A percentile compares a stretch with the other conserved stretches of the same genome.
These are phyloP conservation scores for Meleagris gallopavo DNA, from an alignment of 2,113 vertebrate genomes.

Conservation along the genomic window DNA sequence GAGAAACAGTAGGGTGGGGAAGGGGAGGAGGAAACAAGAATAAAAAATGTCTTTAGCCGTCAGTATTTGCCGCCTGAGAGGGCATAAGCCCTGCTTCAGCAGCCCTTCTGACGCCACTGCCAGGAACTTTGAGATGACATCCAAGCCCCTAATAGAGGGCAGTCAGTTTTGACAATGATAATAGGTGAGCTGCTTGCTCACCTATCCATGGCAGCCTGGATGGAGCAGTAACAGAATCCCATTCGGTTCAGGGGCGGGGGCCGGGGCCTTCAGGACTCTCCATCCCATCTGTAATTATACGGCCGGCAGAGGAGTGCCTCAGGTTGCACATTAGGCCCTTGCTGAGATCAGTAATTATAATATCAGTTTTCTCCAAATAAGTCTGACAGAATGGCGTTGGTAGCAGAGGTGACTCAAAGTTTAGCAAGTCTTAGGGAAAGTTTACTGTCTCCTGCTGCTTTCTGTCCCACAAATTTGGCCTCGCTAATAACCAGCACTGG, in stretches of 20 bases:
- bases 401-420: slow-evolving; percentile 83
- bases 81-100: slow-evolving; percentile 51
- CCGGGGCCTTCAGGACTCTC: slow-evolving; percentile 56
- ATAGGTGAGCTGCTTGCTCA: slow-evolving; percentile 71
- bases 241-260: slow-evolving; percentile 55
- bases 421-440: slow-evolving; percentile 80
- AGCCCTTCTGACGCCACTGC: slow-evolving; percentile 67
- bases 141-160: slow-evolving; percentile 78
- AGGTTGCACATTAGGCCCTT: slow-evolving; percentile 80
- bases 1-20: slow-evolving; percentile 8
- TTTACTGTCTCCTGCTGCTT: slow-evolving; percentile 85
- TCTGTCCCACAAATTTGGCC: slow-evolving; percentile 80
- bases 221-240: slow-evolving; percentile 80
- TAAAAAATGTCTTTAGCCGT: slow-evolving; percentile 57
- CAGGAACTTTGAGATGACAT: slow-evolving; percentile 79
- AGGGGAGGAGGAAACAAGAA: slow-evolving; percentile 3
- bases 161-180: slow-evolving; percentile 74
- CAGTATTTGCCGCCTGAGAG: slow-evolving; percentile 24
- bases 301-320: slow-evolving; percentile 77
- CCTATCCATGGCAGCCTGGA: slow-evolving; percentile 73
- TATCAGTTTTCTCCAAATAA: slow-evolving; percentile 85
- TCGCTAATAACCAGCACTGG: slow-evolving; percentile 73
- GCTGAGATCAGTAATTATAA: slow-evolving; percentile 88
- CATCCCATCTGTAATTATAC: slow-evolving; percentile 79
- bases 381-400: slow-evolving; percentile 71